Conservation (phyloP, 2,113 vertebrate species). For the Gymnorhina tibicen region DNA sequence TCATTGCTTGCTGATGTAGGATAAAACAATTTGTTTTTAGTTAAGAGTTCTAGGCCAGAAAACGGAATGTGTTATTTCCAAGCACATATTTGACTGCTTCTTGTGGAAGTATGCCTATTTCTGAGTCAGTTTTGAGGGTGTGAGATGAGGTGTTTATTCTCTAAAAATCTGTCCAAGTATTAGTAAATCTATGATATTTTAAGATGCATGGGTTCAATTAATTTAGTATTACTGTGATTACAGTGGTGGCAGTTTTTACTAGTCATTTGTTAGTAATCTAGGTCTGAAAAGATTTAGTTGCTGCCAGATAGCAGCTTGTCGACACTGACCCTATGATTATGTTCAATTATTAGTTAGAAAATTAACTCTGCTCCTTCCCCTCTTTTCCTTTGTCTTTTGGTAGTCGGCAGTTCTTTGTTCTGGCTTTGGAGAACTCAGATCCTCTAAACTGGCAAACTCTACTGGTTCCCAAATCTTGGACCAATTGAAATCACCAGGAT, state of each 20-base stretch:
- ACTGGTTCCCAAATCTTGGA: slow-evolving; percentile 83
- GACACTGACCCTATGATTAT: neutral
- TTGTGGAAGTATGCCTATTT: slow-evolving; percentile 34
- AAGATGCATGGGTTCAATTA: neutral
- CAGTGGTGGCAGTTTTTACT: neutral
- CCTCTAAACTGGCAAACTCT: slow-evolving; percentile 77
- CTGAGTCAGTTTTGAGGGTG: neutral
- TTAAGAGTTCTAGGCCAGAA: neutral
- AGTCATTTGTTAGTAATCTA: neutral
- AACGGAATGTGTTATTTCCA: slow-evolving; percentile 52
- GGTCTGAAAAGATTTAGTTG: neutral
- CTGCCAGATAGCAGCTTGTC: neutral
- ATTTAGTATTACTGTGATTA: neutral
- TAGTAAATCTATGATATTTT: neutral
- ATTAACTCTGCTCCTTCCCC: neutral
- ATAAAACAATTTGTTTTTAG: neutral
- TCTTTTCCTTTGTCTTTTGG: neutral
- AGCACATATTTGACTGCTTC: slow-evolving; percentile 41
- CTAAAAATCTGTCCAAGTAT: neutral
- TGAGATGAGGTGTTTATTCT: neutral
- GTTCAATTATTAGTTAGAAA: neutral
- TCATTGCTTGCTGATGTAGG: neutral
- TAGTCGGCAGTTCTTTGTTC: slow-evolving; percentile 88
- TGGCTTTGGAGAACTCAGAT: slow-evolving; percentile 83
- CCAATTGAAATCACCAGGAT: slow-evolving; percentile 78